A percentile compares a stretch with the other conserved stretches of the same genome.
Conservation (phyloP, 2,888 invertebrate genomes). For the Branchellion lobata region DNA sequence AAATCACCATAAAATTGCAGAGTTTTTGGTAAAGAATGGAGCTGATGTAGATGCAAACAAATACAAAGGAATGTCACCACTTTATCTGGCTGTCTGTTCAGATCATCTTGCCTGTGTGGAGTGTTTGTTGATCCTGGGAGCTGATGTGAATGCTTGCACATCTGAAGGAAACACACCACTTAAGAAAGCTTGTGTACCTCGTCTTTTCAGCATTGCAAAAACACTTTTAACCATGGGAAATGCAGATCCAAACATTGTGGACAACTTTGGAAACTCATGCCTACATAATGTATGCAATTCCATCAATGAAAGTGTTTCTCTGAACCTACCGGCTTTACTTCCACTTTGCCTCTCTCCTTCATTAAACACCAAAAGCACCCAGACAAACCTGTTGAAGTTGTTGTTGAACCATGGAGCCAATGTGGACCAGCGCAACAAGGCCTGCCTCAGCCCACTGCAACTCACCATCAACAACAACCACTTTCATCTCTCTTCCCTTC, state of each 20-base stretch:
- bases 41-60: conserved; percentile 33
- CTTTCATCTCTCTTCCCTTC: background rate
- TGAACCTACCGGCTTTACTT: background rate
- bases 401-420: conserved; percentile 15
- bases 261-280: background rate
- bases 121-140: background rate
- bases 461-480: background rate
- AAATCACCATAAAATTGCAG: conserved; percentile 41
- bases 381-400: background rate
- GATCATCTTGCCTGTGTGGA: conserved; percentile 14
- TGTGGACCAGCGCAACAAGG: background rate
- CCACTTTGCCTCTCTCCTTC: background rate
- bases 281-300: background rate
- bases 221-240: background rate
- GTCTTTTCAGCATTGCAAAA: background rate
- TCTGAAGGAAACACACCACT: background rate
- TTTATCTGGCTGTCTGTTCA: conserved; percentile 15
- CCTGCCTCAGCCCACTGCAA: background rate
- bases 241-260: conserved; percentile 15
- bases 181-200: background rate
- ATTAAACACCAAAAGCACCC: background rate
- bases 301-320: too few species aligned
- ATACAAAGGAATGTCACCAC: conserved; percentile 21
- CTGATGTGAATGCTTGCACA: background rate
- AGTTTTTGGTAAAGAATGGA: conserved; percentile 47